A percentile compares a stretch with the other conserved stretches of the same genome.
phyloP scores from a whole-genome alignment of 2,888 invertebrate species.

The Bombylius major region DNA sequence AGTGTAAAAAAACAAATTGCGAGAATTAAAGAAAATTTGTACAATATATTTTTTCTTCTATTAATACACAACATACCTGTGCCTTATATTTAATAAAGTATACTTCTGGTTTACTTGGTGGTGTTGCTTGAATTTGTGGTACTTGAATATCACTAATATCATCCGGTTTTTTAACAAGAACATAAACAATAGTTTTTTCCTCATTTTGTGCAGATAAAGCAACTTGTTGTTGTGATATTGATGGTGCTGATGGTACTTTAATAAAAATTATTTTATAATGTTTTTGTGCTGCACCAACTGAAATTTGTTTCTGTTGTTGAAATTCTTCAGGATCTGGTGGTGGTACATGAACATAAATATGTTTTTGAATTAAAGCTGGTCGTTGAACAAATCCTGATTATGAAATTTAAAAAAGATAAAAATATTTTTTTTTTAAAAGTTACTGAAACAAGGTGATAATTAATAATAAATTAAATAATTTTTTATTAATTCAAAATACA shows the following conservation, averaged over 20 bases:
- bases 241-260: slow-evolving; percentile 75
- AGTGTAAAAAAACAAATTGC: too few species aligned
- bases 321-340: slow-evolving; percentile 72
- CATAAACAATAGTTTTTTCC: slow-evolving; percentile 80
- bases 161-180: slow-evolving; percentile 78
- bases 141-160: slow-evolving; percentile 69
- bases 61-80: slow-evolving; percentile 16
- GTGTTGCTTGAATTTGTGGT: slow-evolving; percentile 64
- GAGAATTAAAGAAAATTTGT: too few species aligned
- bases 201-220: slow-evolving; percentile 70
- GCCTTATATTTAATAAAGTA: slow-evolving; percentile 59
- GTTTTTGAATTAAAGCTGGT: slow-evolving; percentile 57
- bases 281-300: slow-evolving; percentile 62
- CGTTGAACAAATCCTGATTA: slow-evolving; percentile 11
- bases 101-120: slow-evolving; percentile 79
- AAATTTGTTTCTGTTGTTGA: slow-evolving; percentile 44
- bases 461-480: too few species aligned
- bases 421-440: not conserved
- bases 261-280: slow-evolving; percentile 90
- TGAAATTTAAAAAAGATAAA: not conserved
- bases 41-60: too few species aligned
- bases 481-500: too few species aligned
- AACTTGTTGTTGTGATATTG: slow-evolving; percentile 69
- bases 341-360: slow-evolving; percentile 82
- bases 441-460: too few species aligned